Base-by-base conservation (phyloP, 1,140 invertebrate genomes). In the Drosophila nannoptera region DNA sequence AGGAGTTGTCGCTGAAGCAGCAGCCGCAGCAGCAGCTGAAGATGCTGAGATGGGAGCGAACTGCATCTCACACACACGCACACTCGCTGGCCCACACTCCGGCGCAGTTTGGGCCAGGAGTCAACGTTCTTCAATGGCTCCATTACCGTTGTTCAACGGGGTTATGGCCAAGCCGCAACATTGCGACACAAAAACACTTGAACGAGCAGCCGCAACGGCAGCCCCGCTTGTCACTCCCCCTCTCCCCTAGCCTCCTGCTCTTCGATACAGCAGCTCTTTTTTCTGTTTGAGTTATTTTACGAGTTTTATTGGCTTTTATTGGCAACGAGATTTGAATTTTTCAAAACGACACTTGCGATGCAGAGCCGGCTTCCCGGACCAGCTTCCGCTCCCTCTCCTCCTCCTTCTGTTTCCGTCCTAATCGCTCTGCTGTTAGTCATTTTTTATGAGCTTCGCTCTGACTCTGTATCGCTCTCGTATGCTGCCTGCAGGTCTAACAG, bases 281-380 rank as follows among this genome's bases (percentile, higher is more conserved):
- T 70, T 22, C 22, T 80, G 67, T 84, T 86, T 84, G 80, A 86
- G 77, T 83, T 84, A 84, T 84, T 84, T 84, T 84, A 86, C 73
- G 81, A 86, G 74, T 86, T 83, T 87, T 88, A 88, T 88, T 88
- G 87, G 78, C 87, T 88, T 88, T 88, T 88, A 88, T 88, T 88
- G 87, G 81, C 87, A 86, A 80, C 78, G 87, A 83, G 81, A 88
- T 88, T 88, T 88, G 87, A 87, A 78, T 87, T 80, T 88, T 86
- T 84, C 81, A 84, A 77, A 84, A 76, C 81, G 80, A 84, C 80
- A 84, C 80, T 84, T 73, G 72, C 69, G 50, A 31, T 69, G 60
- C 52, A 55, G 60, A 56, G 52, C 16, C 52, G n/a, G 45, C 54
- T 32, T 31, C 14, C 31, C 42, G 7, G 22, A 7, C 14, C 22